Evolutionary conservation across 2,797 vertebrate species (phyloP).

Genomic region (Limosa lapponica): DNA sequence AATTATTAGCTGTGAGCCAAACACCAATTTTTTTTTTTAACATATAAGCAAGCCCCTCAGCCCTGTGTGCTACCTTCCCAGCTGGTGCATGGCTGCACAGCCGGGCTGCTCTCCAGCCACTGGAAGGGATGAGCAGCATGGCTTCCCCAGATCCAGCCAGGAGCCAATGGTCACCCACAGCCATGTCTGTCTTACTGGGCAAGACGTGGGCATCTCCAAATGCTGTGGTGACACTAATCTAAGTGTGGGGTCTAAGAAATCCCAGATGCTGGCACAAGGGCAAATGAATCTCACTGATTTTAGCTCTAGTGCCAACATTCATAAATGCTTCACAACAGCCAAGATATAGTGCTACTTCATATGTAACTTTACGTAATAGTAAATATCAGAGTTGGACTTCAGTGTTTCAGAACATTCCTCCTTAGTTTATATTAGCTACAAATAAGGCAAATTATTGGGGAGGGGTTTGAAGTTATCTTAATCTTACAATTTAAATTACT

Average conservation of each 20-base stretch:
- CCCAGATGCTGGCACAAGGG: background rate
- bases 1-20: conserved; percentile 10
- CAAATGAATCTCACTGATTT: background rate
- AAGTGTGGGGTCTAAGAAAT: background rate
- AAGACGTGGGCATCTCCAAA: background rate
- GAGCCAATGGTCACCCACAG: background rate
- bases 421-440: background rate
- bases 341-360: background rate
- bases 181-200: background rate
- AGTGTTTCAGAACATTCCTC: background rate
- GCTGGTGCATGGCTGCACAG: accelerated
- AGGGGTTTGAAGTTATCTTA: background rate
- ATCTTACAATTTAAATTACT: background rate
- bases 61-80: background rate
- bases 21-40: background rate
- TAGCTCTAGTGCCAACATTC: background rate
- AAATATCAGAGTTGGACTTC: background rate
- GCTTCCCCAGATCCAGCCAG: background rate
- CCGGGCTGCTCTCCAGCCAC: background rate
- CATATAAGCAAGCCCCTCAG: background rate
- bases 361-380: background rate
- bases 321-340: background rate
- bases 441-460: background rate
- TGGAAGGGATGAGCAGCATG: accelerated
- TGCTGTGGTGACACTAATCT: background rate